Evolutionary conservation across 37 sponge, comb jelly and placozoan species (phyloP), one percentile per base, ranked within the genome.

Genomic region (Eunapius fragilis): DNA sequence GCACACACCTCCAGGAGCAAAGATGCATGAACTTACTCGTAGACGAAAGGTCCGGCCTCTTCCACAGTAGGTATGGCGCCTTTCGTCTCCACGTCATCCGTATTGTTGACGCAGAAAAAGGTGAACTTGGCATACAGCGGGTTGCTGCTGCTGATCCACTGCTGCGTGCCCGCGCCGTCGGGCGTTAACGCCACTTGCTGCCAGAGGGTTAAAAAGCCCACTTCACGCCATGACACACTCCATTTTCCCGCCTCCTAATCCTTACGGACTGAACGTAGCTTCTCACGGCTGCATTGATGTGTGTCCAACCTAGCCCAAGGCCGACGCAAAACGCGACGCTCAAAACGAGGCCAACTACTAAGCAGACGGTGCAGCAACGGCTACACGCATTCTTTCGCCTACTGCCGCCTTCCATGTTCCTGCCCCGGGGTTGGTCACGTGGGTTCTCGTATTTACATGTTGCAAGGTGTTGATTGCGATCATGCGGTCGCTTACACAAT

Each of bases 51-150:
- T 19, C 97, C 97, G 33, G 91, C 41, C 25, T 93, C 85, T 27
- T 80, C 75, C 3, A 96, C 69, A 11, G 70, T 70, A 6, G 92
- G 88, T 68, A 80, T 86, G 28, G 90, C 92, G 0, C 85, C 85
- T 5, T 38, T 0, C 31, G n/a, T n/a, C n/a, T 67, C 31, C 2
- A 91, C 80, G 23, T 91, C 90, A 11, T 91, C 69, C 25, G 84
- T 78, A 74, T 96, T 96, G 36, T 74, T 93, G 35, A 96, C 36
- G 77, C 86, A 87, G 71, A 93, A 96, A 70, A 94, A 88, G 45
- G 84, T 86, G 69, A 82, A 89, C 10, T 69, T 86, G 72, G 82
- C 37, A 70, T 87, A 89, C 17, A 89, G 41, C 33, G 87, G 87
- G 4, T 87, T 80, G 25, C 84, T 83, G 37, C 90, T 81, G 6